Evolutionary conservation across 2,888 invertebrate genomes (phyloP).

Genomic region (Eupithecia subfuscata): DNA sequence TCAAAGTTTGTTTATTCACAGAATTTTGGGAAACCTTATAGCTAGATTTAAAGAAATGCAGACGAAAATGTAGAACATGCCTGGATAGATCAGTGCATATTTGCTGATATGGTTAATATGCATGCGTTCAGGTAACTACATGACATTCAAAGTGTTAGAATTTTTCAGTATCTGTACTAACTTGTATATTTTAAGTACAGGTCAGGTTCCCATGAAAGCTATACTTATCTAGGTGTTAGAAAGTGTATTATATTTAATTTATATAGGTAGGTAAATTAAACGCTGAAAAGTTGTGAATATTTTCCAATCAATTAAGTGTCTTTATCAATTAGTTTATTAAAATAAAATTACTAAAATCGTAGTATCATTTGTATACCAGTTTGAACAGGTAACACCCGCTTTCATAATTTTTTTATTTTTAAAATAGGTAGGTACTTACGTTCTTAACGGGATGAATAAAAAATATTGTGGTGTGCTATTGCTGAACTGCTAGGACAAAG

Average conservation of each 20-base stretch:
- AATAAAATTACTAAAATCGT: too few relatives aligned
- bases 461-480: background rate
- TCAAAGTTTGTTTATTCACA: background rate
- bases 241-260: background rate
- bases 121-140: too few relatives aligned
- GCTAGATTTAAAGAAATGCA: too few relatives aligned
- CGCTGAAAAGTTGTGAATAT: background rate
- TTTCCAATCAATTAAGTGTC: background rate
- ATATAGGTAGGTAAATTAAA: background rate
- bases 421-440: too few relatives aligned
- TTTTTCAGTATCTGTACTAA: too few relatives aligned
- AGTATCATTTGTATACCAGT: background rate
- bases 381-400: background rate
- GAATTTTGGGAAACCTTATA: too few relatives aligned
- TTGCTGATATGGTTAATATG: too few relatives aligned
- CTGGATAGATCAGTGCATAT: too few relatives aligned
- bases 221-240: background rate
- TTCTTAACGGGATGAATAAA: background rate
- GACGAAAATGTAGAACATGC: too few relatives aligned
- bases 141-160: too few relatives aligned
- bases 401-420: background rate
- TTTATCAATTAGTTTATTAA: too few relatives aligned
- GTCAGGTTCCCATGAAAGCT: background rate
- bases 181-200: background rate
- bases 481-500: background rate